Evolutionary conservation across 1,140 invertebrate species (phyloP).

Genomic region (Tribolium castaneum): DNA sequence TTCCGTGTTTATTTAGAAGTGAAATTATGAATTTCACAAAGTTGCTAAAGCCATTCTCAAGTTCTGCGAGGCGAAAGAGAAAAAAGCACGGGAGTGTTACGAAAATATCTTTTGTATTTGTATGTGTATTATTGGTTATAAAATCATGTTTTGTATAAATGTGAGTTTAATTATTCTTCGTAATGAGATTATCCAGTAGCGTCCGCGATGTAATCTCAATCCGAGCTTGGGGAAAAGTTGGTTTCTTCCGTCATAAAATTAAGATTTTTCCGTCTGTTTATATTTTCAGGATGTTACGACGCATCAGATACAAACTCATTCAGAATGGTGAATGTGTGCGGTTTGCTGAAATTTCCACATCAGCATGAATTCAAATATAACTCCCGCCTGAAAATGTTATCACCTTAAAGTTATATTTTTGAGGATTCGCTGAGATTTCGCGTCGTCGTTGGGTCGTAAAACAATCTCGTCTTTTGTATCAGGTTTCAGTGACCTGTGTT

Average conservation of each 20-base stretch:
- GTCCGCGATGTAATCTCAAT: background rate
- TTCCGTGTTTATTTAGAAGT: background rate
- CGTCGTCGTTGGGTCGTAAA: background rate
- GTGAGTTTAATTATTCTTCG: background rate
- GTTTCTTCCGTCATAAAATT: background rate
- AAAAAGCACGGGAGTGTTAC: too few relatives aligned
- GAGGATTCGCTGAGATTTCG: background rate
- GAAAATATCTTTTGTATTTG: too few relatives aligned
- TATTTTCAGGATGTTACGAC: background rate
- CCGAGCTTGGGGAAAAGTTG: background rate
- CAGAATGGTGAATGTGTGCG: background rate
- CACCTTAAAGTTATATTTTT: background rate
- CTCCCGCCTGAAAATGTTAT: background rate
- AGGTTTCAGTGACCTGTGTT: background rate
- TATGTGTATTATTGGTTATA: background rate
- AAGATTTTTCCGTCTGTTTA: background rate
- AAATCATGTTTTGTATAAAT: background rate
- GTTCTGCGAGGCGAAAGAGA: background rate
- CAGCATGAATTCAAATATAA: background rate
- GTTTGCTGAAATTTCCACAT: background rate
- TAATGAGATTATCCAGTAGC: background rate
- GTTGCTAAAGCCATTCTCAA: background rate
- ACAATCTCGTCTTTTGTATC: background rate
- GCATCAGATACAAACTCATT: background rate
- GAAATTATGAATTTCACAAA: background rate